phyloP scores from a whole-genome alignment of 1,140 invertebrate genomes.

The Tetramorium simillimum region DNA sequence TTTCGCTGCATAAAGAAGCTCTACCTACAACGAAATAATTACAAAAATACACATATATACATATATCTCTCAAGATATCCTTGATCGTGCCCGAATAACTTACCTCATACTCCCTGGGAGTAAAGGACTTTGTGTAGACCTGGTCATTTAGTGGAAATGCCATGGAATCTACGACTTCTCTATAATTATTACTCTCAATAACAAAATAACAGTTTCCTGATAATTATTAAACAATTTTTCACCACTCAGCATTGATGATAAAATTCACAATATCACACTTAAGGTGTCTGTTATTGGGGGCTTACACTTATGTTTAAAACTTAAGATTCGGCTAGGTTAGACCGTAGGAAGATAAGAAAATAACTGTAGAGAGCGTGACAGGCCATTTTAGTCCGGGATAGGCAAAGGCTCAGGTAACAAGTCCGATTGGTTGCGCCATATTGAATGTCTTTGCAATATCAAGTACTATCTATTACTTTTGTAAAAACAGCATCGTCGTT shows the following conservation, averaged over 20 bases:
- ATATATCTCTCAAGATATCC: not conserved
- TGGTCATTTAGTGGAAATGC: constrained; percentile 88
- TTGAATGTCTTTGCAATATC: no score
- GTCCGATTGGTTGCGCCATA: no score
- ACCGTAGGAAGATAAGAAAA: not conserved
- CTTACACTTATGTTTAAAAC: constrained; percentile 41
- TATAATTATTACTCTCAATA: constrained; percentile 35
- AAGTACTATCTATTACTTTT: no score
- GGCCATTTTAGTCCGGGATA: not conserved
- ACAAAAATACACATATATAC: not conserved
- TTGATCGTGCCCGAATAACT: not conserved
- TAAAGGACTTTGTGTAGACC: constrained; percentile 90
- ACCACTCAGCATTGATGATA: constrained; percentile 10
- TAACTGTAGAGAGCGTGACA: not conserved
- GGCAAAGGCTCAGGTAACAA: no score
- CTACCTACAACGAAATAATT: constrained; percentile 86
- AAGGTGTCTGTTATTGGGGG: not conserved
- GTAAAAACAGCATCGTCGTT: no score
- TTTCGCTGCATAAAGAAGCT: constrained; percentile 92
- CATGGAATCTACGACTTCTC: constrained; percentile 81
- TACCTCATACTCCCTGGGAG: constrained; percentile 90
- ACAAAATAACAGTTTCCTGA: constrained; percentile 6
- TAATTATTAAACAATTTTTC: constrained; percentile 11
- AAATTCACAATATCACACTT: not conserved
- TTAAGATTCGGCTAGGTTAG: constrained; percentile 52